Base-by-base conservation (phyloP, 92 coral and sea anemone species). In the Scolanthus callimorphus region DNA sequence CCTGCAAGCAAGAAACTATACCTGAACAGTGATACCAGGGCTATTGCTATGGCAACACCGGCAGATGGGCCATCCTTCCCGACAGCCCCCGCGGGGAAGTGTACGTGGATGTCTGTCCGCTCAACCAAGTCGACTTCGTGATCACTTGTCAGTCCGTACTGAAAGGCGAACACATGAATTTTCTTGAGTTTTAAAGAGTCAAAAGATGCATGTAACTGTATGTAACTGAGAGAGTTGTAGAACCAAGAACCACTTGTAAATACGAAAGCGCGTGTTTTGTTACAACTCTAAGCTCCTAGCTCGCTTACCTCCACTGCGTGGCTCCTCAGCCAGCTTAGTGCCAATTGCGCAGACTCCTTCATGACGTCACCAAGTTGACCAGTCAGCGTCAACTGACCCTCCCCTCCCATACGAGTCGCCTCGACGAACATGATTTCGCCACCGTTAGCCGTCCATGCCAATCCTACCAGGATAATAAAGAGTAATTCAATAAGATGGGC, bases 51-150 rank as follows among this genome's bases (percentile, higher is more conserved):
- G 21, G 95, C 85, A 34, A 87, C 73, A 11, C 95, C 95, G 43
- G 95, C 95, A 6, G 95, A 87, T 17, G 95, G 95, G 13, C 95
- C 95, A 63, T 87, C 95, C 59, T 88, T 88, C 10, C 96, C 96
- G 17, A 88, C 71, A 65, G 96, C 96, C 34, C 96, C 96, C 39
- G 90, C 96, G 24, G 96, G 96, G 56, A 88, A 88, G 67, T 88
- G 96, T 3, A 88, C 77, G 17, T 88, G 96, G 10, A 88, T 79
- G 55, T 88, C 96, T 26, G 96, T 88, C 13, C 75, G 75, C 60
- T 85, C 96, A 38, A 80, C 73, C 11, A 80, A 67, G 46, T 85
- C 89, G 22, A 80, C 74, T 37, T 85, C 83, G 25, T 82, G 90
- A 49, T 88, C 96, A 24, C 76, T 62, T 31, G 86, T 61, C 31